A percentile compares a stretch with the other conserved stretches of the same genome.
phyloP scores from a whole-genome alignment of 1,140 invertebrate genomes.

The Aleiodes sp. region DNA sequence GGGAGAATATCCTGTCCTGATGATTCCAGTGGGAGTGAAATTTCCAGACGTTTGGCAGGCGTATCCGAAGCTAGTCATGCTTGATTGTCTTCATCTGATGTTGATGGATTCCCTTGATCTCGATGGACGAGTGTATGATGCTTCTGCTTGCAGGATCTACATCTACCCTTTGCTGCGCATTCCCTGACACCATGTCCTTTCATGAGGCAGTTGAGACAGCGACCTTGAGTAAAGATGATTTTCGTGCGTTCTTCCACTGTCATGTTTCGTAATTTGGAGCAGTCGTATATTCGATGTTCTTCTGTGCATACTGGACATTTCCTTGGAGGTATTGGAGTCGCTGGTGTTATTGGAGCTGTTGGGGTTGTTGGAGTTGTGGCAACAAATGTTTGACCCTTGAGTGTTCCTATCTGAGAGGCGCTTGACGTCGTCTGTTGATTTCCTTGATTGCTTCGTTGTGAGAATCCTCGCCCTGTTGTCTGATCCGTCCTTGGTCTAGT shows the following conservation, averaged over 20 bases:
- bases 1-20: neutral
- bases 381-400: neutral
- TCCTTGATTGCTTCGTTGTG: no score
- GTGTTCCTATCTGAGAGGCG: neutral
- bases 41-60: neutral
- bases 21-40: neutral
- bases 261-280: neutral
- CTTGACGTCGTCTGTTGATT: no score
- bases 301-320: neutral
- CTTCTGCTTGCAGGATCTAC: neutral
- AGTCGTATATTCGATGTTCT: neutral
- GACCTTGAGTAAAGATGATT: neutral
- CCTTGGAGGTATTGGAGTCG: no score
- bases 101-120: neutral
- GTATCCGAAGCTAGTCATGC: no score
- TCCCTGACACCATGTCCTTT: neutral
- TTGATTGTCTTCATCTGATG: neutral
- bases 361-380: neutral
- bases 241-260: neutral
- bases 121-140: neutral
- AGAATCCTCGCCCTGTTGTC: neutral
- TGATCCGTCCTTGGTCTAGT: neutral
- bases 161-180: neutral
- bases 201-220: neutral
- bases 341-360: no score